A percentile compares a stretch with the other conserved stretches of the same genome.
Conservation (phyloP, 2,888 invertebrate genomes). For the Hypena proboscidalis region DNA sequence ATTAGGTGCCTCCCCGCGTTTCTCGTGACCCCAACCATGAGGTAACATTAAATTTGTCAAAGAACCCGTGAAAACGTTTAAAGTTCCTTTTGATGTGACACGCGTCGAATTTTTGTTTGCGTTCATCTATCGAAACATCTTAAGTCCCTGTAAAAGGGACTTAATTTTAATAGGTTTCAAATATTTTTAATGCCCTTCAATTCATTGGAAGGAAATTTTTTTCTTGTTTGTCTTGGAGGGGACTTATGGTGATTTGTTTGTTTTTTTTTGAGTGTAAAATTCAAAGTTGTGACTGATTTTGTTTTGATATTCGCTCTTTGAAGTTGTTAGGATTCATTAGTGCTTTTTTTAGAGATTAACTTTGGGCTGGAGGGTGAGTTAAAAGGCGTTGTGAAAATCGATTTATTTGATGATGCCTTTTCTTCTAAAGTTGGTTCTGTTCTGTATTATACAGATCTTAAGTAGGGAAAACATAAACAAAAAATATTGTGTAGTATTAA, state of each 20-base stretch:
- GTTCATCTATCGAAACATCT: constrained; percentile 31
- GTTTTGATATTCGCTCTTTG: constrained; percentile 22
- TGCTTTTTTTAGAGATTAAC: constrained; percentile 4
- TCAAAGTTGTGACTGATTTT: constrained; percentile 11
- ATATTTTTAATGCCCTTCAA: constrained; percentile 34
- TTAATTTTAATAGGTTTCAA: constrained; percentile 45
- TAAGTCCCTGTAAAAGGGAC: constrained; percentile 30
- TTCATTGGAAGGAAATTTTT: constrained; percentile 28
- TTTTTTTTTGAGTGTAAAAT: constrained; percentile 9
- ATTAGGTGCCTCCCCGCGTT: constrained; percentile 4
- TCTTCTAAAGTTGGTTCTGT: no score
- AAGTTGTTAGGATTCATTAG: constrained; percentile 27
- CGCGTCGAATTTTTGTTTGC: constrained; percentile 39
- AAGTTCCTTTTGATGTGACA: constrained; percentile 46
- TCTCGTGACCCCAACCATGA: constrained; percentile 30
- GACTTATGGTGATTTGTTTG: constrained; percentile 6
- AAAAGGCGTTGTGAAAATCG: no score
- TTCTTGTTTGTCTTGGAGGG: constrained; percentile 22
- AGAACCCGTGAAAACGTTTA: constrained; percentile 53
- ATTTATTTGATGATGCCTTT: no score
- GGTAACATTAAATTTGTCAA: constrained; percentile 58
- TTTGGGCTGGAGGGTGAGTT: no score
- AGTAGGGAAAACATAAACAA: no score
- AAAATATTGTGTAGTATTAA: no score
- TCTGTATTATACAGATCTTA: no score